These are phyloP conservation scores for Ichneumon xanthorius DNA, from an alignment of 2,888 invertebrate species.

Conservation along the genomic window DNA sequence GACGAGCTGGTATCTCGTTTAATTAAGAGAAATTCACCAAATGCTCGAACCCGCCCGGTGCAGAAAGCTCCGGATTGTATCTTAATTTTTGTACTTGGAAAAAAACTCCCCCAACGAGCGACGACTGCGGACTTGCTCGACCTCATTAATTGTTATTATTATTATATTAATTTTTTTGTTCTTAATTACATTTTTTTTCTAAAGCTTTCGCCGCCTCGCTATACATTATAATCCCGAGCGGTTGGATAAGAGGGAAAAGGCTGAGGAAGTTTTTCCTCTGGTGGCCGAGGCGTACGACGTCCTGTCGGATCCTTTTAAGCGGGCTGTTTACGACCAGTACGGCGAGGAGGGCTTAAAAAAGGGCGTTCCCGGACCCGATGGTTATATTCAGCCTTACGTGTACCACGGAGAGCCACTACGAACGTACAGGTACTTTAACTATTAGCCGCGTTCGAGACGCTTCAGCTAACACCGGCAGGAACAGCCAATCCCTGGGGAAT, in stretches of 20 bases:
- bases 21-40: constrained; percentile 28
- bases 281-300: constrained; percentile 94
- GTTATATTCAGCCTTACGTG: constrained; percentile 90
- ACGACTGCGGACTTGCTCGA: background rate
- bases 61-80: background rate
- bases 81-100: background rate
- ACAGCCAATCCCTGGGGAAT: background rate
- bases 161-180: background rate
- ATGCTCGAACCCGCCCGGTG: background rate
- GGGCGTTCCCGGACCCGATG: constrained; percentile 90
- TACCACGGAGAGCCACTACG: constrained; percentile 93
- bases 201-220: constrained; percentile 86
- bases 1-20: constrained; percentile 34
- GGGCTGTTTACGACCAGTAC: constrained; percentile 95
- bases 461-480: background rate
- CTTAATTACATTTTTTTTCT: constrained; percentile 42
- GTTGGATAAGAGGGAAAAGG: constrained; percentile 78
- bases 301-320: constrained; percentile 88
- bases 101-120: background rate
- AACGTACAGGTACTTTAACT: constrained; percentile 87
- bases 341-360: constrained; percentile 95
- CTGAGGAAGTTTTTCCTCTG: constrained; percentile 85
- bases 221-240: constrained; percentile 88
- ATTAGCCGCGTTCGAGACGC: constrained; percentile 1
- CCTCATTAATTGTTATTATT: constrained; percentile 46